Evolutionary conservation across 2,113 vertebrate genomes (phyloP).

Genomic region (Perca flavescens): DNA sequence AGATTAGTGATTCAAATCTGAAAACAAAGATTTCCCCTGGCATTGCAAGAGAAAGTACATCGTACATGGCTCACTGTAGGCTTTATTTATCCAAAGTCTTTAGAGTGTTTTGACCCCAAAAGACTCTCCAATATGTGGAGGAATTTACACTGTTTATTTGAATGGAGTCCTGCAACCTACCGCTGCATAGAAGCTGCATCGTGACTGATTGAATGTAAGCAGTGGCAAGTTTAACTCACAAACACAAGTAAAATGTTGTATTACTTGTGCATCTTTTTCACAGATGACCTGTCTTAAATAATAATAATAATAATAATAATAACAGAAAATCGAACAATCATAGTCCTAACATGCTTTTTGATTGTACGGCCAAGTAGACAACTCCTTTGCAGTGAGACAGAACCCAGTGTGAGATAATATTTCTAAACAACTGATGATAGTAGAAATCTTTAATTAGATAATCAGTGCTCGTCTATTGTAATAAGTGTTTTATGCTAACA

Average conservation of each 20-base stretch:
- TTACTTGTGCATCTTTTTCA: constrained; percentile 47
- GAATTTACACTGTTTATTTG: constrained; percentile 81
- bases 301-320: not conserved
- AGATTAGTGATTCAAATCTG: constrained; percentile 76
- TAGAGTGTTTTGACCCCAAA: constrained; percentile 67
- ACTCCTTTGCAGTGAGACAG: constrained; percentile 11
- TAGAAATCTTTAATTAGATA: constrained; percentile 59
- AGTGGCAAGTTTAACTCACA: constrained; percentile 43
- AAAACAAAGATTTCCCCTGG: constrained; percentile 76
- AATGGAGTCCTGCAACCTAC: constrained; percentile 69
- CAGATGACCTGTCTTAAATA: constrained; percentile 37
- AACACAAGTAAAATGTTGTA: constrained; percentile 54
- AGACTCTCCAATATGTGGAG: constrained; percentile 71
- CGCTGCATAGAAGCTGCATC: constrained; percentile 58
- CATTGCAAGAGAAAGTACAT: constrained; percentile 47
- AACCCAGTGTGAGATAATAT: constrained; percentile 42
- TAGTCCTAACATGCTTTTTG: constrained; percentile 21
- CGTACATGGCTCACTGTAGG: constrained; percentile 49
- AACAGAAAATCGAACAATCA: constrained; percentile 36
- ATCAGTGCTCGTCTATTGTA: constrained; percentile 51
- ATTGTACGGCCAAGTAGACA: constrained; percentile 16
- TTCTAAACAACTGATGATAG: constrained; percentile 47
- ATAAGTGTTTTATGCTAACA: constrained; percentile 58
- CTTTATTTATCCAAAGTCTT: constrained; percentile 79
- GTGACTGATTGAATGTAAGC: constrained; percentile 59